Evolutionary conservation across 2,113 vertebrate genomes (phyloP), one percentile per base, ranked within the genome.

Genomic region (Plestiodon gilberti): DNA sequence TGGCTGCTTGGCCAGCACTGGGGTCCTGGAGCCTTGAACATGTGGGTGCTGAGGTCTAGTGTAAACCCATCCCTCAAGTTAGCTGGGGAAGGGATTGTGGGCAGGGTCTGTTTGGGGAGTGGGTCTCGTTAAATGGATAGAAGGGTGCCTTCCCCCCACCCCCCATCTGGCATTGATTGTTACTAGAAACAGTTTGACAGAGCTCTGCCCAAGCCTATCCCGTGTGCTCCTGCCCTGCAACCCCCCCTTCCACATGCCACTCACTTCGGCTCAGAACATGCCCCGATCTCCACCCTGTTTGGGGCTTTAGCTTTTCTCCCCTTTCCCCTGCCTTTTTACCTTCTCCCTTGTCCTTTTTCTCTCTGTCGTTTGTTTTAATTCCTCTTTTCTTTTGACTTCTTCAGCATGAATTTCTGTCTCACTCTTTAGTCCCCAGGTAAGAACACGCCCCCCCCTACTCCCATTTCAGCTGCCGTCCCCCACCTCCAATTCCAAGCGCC

Each of bases 381-480:
- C 95, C 92, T 94, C 94, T 96, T 96, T 96, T 94, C 90, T 92
- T 94, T 86, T 71, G 76, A 9, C 1, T 79, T 33, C 94, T 93
- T 95, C 95, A 95, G 96, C 96, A 96, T 95, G 95, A 94, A 93
- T 95, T 96, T 78, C 55, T 79, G 95, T 97, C 90, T 96, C 95
- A 90, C 95, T 92, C 85, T 87, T n/a, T 95, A 96, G 95, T 55
- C 90, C 92, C 76, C 94, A 97, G 96, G 96, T 97, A 97, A 97
- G 96, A 95, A 87, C 81, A 65, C 89, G 88, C 89, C 30, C 43
- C 6, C 88, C 89, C 88, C 62, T n/a, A n/a, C n/a, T 85, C 90
- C 87, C 89, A 81, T 82, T 88, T 40, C 76, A 48, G 3, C 64
- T 13, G 78, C 20, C 87, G 82, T n/a, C 76, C 64, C 40, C 76